phyloP scores from a whole-genome alignment of 2,113 vertebrate genomes.

The Ageneiosus marmoratus region DNA sequence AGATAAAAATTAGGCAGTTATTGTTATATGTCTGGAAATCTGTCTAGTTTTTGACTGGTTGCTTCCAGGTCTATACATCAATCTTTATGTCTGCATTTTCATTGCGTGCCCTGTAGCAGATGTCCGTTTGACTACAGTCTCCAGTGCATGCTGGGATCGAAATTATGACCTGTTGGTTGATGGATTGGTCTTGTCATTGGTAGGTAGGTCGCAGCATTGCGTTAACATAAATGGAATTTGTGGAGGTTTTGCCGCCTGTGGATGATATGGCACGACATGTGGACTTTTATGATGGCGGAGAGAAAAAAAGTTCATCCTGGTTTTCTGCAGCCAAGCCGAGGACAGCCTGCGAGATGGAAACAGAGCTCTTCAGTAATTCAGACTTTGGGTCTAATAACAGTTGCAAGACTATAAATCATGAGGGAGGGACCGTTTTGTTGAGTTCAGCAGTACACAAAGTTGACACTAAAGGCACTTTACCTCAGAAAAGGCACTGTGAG shows the following conservation, averaged over 20 bases:
- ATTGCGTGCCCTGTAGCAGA: background rate
- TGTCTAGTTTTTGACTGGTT: background rate
- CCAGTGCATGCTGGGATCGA: slow-evolving; percentile 23
- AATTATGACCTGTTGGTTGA: slow-evolving; percentile 34
- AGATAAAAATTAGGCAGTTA: background rate
- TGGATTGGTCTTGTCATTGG: slow-evolving; percentile 32
- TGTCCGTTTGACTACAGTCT: slow-evolving; percentile 6
- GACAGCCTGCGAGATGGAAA: slow-evolving; percentile 49
- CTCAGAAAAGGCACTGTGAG: slow-evolving; percentile 50
- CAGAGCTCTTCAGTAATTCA: slow-evolving; percentile 43
- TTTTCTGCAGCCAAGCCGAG: slow-evolving; percentile 37
- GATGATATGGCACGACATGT: slow-evolving; percentile 54
- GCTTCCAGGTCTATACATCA: background rate
- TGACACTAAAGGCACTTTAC: slow-evolving; percentile 73
- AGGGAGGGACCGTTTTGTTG: slow-evolving; percentile 59
- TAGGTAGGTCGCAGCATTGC: slow-evolving; percentile 8
- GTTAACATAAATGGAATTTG: slow-evolving; percentile 24
- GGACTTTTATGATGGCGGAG: slow-evolving; percentile 54
- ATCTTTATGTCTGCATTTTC: slow-evolving; percentile 1
- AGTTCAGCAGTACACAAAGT: slow-evolving; percentile 68
- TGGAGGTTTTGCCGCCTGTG: background rate
- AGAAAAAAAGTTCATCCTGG: slow-evolving; percentile 32
- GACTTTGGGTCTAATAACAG: slow-evolving; percentile 72
- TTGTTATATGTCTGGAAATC: background rate
- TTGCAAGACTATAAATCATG: slow-evolving; percentile 69